These are phyloP conservation scores for Lithodes maja DNA, from an alignment of 2,888 invertebrate genomes.

Conservation along the genomic window DNA sequence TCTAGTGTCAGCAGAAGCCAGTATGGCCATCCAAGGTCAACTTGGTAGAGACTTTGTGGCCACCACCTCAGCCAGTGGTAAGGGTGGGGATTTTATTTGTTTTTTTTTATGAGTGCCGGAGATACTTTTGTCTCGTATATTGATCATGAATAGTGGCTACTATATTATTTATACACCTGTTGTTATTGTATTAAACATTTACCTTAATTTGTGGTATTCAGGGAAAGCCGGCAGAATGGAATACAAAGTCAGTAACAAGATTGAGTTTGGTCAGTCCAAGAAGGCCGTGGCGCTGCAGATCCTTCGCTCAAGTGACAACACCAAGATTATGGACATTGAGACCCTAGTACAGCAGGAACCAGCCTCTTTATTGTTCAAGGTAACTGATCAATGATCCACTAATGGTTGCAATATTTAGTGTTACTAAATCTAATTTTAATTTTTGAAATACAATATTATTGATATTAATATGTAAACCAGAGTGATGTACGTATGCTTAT, in stretches of 20 bases:
- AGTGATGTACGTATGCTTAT: too few relatives aligned
- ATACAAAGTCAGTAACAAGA: conserved; percentile 6
- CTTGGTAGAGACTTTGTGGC: background rate
- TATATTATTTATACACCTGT: background rate
- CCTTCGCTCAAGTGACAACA: background rate
- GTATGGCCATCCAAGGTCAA: background rate
- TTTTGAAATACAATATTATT: too few relatives aligned
- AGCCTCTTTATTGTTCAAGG: background rate
- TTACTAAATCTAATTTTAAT: too few relatives aligned
- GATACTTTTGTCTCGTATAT: too few relatives aligned
- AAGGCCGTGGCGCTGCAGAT: background rate
- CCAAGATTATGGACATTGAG: conserved; percentile 20
- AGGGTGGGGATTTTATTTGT: background rate
- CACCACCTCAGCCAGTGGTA: background rate
- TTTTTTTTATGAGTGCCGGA: too few relatives aligned
- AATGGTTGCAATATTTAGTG: too few relatives aligned
- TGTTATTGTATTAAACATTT: too few relatives aligned
- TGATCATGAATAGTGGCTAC: too few relatives aligned
- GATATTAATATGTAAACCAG: too few relatives aligned
- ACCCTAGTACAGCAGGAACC: background rate
- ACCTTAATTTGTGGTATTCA: background rate
- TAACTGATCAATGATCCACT: background rate
- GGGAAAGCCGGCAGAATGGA: background rate
- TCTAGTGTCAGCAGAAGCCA: conserved; percentile 2
- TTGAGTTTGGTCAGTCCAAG: background rate